phyloP scores from a whole-genome alignment of 2,888 invertebrate species.

The Nomada hirtipes region DNA sequence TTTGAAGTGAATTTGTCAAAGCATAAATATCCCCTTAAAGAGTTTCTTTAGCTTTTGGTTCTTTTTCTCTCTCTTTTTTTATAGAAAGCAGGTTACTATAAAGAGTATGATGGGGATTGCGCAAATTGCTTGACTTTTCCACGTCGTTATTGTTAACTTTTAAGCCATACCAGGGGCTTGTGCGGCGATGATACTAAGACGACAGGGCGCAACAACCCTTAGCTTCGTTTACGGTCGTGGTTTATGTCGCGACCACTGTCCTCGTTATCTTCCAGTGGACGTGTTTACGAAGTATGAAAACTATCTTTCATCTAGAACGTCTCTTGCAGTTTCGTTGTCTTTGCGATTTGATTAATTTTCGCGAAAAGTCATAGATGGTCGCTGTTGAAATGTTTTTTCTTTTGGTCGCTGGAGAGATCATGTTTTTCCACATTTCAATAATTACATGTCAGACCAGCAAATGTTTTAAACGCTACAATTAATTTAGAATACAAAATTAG shows the following conservation, averaged over 20 bases:
- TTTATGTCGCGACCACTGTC: conserved; percentile 29
- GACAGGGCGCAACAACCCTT: conserved; percentile 25
- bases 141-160: conserved; percentile 63
- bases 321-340: conserved; percentile 14
- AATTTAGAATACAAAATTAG: no score
- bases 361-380: not conserved
- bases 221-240: conserved; percentile 46
- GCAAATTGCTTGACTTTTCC: conserved; percentile 13
- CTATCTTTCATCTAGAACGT: conserved; percentile 47
- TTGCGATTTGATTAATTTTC: conserved; percentile 30
- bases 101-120: conserved; percentile 39
- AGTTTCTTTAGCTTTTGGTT: not conserved
- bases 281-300: conserved; percentile 38
- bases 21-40: no score
- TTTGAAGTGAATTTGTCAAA: no score
- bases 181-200: conserved; percentile 30
- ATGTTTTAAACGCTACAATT: no score
- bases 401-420: not conserved
- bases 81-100: conserved; percentile 3
- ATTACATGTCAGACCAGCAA: not conserved
- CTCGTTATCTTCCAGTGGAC: conserved; percentile 50
- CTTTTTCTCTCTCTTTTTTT: not conserved
- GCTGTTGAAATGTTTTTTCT: not conserved
- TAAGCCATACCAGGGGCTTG: conserved; percentile 12
- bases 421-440: not conserved